Evolutionary conservation across 2,797 vertebrate species (phyloP).

Genomic region (Myotis vivesi): DNA sequence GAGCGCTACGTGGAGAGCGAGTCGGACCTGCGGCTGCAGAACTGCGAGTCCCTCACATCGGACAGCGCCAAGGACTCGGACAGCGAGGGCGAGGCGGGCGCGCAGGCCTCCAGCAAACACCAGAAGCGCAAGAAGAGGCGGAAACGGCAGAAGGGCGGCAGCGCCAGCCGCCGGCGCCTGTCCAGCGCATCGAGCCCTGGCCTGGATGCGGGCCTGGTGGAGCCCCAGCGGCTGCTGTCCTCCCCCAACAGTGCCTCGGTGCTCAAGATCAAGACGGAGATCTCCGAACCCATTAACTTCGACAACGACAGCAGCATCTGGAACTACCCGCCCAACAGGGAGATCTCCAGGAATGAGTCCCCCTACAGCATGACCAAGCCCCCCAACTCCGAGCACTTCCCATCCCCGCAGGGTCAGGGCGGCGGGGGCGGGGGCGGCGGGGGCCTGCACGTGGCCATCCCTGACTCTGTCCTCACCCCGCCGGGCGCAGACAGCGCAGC

Average conservation of each 20-base stretch:
- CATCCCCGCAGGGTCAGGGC: conserved; percentile 88
- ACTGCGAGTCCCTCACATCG: conserved; percentile 90
- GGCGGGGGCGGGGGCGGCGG: conserved; percentile 78
- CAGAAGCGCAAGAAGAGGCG: conserved; percentile 95
- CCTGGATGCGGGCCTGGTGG: conserved; percentile 89
- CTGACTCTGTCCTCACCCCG: conserved; percentile 97
- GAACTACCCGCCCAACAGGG: conserved; percentile 99
- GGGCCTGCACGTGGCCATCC: conserved; percentile 93
- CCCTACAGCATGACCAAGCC: conserved; percentile 98
- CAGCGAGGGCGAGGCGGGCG: conserved; percentile 84
- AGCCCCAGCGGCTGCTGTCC: conserved; percentile 91
- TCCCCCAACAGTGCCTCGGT: conserved; percentile 93
- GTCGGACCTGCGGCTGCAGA: conserved; percentile 88
- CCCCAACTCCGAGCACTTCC: conserved; percentile 91
- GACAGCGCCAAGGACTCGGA: conserved; percentile 91
- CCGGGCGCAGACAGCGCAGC: conserved; percentile 92
- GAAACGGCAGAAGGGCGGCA: conserved; percentile 96
- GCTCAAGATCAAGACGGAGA: conserved; percentile 99
- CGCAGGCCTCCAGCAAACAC: conserved; percentile 89
- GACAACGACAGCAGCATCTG: conserved; percentile 99
- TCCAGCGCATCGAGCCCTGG: conserved; percentile 90
- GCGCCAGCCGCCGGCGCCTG: conserved; percentile 88
- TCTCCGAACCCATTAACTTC: conserved; percentile 98
- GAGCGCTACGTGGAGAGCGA: conserved; percentile 96
- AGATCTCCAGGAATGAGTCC: conserved; percentile 98